Conservation (phyloP, 2,113 vertebrate genomes). For the Actenoides hombroni region DNA sequence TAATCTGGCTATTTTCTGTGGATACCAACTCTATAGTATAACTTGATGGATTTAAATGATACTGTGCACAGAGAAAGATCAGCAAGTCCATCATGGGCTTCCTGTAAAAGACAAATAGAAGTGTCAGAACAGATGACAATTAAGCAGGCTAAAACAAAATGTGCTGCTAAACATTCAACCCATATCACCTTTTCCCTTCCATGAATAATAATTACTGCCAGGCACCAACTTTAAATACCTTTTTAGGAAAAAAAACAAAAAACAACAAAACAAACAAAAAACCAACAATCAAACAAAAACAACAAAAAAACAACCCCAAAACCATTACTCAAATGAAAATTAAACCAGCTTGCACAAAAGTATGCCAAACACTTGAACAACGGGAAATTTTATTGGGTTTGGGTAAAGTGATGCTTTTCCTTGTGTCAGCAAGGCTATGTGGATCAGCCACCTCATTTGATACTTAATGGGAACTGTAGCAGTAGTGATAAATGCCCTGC, state of each 20-base stretch:
- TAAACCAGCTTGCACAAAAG: neutral
- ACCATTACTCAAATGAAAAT: neutral
- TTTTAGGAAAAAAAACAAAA: neutral
- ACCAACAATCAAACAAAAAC: neutral
- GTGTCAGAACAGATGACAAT: neutral
- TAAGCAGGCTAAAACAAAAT: neutral
- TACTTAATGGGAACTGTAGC: neutral
- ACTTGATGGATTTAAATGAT: slow-evolving; percentile 93
- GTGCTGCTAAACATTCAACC: neutral
- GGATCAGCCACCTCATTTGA: neutral
- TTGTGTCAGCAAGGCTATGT: neutral
- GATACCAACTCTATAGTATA: slow-evolving; percentile 91
- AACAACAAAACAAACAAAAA: neutral
- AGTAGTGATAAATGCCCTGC: neutral
- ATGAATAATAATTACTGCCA: neutral
- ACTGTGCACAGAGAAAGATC: slow-evolving; percentile 90
- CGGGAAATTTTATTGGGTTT: neutral
- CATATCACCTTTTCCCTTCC: neutral
- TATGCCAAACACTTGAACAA: neutral
- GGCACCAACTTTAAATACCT: neutral
- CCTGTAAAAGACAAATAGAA: slow-evolving; percentile 75
- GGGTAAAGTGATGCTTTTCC: neutral
- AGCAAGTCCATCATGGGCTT: slow-evolving; percentile 95
- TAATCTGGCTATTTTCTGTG: slow-evolving; percentile 83
- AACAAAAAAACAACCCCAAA: neutral